Percentiles rank a stretch among this genome's conserved stretches.
Evolutionary conservation across 2,888 invertebrate species (phyloP).

Genomic region (Patella pellucida): DNA sequence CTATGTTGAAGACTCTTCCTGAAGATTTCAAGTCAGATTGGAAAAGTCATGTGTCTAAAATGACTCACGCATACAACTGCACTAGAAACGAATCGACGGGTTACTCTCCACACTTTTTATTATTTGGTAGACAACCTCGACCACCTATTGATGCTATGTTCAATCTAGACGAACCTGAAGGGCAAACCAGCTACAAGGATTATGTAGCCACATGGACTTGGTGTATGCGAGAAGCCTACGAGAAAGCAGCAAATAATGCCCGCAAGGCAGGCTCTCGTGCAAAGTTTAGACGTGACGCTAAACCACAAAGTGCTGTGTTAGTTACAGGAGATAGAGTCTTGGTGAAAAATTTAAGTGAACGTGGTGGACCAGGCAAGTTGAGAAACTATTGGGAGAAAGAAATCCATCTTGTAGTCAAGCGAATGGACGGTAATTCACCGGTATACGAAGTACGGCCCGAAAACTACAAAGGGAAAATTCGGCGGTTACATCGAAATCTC

Average conservation of each 20-base stretch:
- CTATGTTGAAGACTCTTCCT: constrained; percentile 21
- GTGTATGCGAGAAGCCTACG: constrained; percentile 31
- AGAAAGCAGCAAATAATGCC: constrained; percentile 27
- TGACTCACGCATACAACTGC: constrained; percentile 41
- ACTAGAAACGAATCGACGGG: constrained; percentile 34
- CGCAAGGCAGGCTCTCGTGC: not conserved
- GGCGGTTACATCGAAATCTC: no score
- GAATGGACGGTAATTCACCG: constrained; percentile 11
- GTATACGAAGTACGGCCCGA: constrained; percentile 28
- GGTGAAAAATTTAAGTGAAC: constrained; percentile 27
- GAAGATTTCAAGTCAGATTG: constrained; percentile 23
- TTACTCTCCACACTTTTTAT: constrained; percentile 30
- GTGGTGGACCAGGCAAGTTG: constrained; percentile 35
- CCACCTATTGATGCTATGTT: constrained; percentile 25
- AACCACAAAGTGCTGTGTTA: constrained; percentile 12
- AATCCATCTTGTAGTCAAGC: constrained; percentile 25
- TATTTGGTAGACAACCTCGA: constrained; percentile 27
- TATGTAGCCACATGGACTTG: constrained; percentile 25
- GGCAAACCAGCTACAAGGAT: not conserved
- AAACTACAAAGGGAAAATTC: no score
- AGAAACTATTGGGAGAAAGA: constrained; percentile 32
- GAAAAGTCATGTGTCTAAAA: constrained; percentile 31
- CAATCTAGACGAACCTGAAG: not conserved
- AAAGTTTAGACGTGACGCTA: constrained; percentile 13
- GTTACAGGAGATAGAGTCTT: constrained; percentile 26